These are phyloP conservation scores for Chloebia gouldiae DNA, from an alignment of 2,113 vertebrate species.

Conservation along the genomic window DNA sequence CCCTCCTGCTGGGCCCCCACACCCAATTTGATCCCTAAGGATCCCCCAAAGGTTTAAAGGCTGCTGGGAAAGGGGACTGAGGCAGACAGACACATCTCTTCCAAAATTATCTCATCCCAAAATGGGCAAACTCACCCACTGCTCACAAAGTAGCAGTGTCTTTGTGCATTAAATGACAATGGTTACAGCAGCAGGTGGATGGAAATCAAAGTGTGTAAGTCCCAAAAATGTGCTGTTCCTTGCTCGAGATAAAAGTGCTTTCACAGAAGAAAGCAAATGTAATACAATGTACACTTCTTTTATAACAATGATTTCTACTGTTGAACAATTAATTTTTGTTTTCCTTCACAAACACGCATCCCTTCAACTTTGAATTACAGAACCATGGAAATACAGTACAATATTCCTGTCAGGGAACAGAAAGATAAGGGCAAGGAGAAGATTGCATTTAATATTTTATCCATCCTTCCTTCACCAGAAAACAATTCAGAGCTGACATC, in stretches of 20 bases:
- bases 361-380: neutral
- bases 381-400: neutral
- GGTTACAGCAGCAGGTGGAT: neutral
- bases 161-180: neutral
- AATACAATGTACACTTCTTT: neutral
- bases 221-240: neutral
- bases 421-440: slow-evolving; percentile 17
- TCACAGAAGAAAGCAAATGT: neutral
- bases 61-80: neutral
- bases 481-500: slow-evolving; percentile 56
- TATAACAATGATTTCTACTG: neutral
- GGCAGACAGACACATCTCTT: neutral
- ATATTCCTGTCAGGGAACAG: neutral
- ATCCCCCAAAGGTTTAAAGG: neutral
- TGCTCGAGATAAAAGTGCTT: accelerated
- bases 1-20: neutral
- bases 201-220: neutral
- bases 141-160: neutral
- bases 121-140: neutral
- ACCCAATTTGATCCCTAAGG: neutral
- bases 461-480: slow-evolving; percentile 47
- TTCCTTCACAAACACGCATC: neutral
- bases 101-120: neutral
- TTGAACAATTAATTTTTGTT: neutral
- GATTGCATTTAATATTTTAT: slow-evolving; percentile 63